Evolutionary conservation across 2,888 invertebrate genomes (phyloP).

Genomic region (Timema podura): DNA sequence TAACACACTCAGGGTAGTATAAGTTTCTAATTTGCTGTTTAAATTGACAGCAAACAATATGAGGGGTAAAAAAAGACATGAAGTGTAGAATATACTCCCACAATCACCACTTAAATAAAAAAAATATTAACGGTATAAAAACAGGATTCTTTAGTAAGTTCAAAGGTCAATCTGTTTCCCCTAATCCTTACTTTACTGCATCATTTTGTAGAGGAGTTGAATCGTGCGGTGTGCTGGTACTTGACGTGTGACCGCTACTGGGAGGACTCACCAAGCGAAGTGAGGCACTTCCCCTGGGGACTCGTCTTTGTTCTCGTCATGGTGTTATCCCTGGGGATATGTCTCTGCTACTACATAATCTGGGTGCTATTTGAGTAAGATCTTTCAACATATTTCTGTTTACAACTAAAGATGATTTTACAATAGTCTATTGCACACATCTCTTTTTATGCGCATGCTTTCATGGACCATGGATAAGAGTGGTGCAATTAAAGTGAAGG

Average conservation of each 20-base stretch:
- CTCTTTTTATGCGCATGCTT: background rate
- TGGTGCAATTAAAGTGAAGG: background rate
- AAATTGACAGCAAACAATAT: too few relatives aligned
- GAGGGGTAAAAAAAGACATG: too few relatives aligned
- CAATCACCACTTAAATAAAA: too few relatives aligned
- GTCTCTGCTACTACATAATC: constrained; percentile 87
- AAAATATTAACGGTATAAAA: too few relatives aligned
- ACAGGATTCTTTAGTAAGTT: too few relatives aligned
- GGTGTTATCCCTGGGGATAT: constrained; percentile 75
- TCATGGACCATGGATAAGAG: background rate
- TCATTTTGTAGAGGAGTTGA: constrained; percentile 67
- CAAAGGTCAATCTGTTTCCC: too few relatives aligned
- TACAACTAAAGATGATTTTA: background rate
- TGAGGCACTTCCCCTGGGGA: constrained; percentile 79
- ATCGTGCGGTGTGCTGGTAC: constrained; percentile 87
- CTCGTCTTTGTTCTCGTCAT: constrained; percentile 71
- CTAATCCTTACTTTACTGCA: too few relatives aligned
- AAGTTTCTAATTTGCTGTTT: too few relatives aligned
- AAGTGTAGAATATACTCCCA: too few relatives aligned
- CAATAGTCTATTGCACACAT: background rate
- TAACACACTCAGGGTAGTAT: too few relatives aligned
- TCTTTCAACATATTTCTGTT: constrained; percentile 18
- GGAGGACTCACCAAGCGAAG: constrained; percentile 74
- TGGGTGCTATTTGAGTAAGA: constrained; percentile 92
- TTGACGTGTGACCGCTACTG: constrained; percentile 88